Evolutionary conservation across 2,888 invertebrate genomes (phyloP), one percentile per base, ranked within the genome.

Genomic region (Alviniconcha strummeri): DNA sequence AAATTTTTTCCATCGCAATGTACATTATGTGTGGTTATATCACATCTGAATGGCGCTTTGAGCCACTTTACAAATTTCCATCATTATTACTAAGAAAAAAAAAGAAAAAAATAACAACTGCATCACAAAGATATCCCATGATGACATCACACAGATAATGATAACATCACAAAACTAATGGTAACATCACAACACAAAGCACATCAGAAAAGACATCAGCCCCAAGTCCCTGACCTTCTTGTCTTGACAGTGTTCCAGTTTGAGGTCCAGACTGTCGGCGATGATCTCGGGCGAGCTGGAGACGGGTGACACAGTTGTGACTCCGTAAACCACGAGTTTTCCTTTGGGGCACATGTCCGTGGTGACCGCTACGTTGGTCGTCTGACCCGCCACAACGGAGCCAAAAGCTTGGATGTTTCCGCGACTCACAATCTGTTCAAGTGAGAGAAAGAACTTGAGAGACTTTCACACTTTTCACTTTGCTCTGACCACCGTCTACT

Each of bases 261-360:
- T 67, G 54, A 77, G 69, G n/a, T 77, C 55, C 76, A 76, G 55
- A 15, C 67, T 57, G 69, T 82, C 82, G 56, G 77, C 82, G 17
- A 82, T 77, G 36, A 82, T n/a, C 71, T 82, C 82, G 0, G 82
- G 77, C 9, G 4, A 55, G 0, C 15, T 52, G n/a, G 56, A 36
- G 17, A 55, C 54, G 11, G 78, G 64, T 15, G 78, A 15, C 36
- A n/a, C 55, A 3, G 77, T 13, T 11, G 82, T 77, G 55, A 77
- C 3, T 7, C 82, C 82, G 55, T 75, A 82, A 9, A 77, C 82
- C 13, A 82, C 17, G 55, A 82, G 67, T 9, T 36, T 11, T 15
- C 69, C 82, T 6, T 56, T 69, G 17, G 82, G 82, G 19, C 82
- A 82, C 82, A 82, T 67, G 71, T 77, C 82, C 5, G 77, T 77